Base-by-base conservation (phyloP, 2,113 vertebrate species). In the Colistium nudipinnis region DNA sequence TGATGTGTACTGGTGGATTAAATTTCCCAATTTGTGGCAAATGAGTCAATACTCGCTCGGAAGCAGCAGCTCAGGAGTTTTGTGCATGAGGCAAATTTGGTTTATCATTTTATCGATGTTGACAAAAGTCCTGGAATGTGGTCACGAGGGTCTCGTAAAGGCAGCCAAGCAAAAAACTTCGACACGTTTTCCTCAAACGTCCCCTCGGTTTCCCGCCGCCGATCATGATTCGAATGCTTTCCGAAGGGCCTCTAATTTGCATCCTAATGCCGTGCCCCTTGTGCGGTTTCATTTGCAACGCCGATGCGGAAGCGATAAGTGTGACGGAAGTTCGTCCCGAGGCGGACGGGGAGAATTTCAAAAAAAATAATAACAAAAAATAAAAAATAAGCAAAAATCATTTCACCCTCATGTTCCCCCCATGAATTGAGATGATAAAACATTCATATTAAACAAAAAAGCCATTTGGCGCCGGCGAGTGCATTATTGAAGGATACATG, bases 241-340 rank as follows among this genome's bases (percentile, higher is more conserved):
- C 74, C 82, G 76, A 84, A 79, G 86, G 43, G 81, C 87, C 86
- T 91, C 89, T 91, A 87, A 91, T 92, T 93, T 93, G 88, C 92
- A 90, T 90, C 85, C 79, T 78, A 85, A 89, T 88, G 88, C 80
- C 41, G 36, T 74, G 74, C 77, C 85, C n/a, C 87, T 90, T 92
- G 84, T 90, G 91, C 88, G 71, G 80, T 88, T 91, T 88, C 76
- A 93, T 92, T 90, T 90, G 87, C 81, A 88, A 76, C 76, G 81
- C 80, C 82, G 87, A 91, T 87, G 80, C 70, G 36, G 68, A 36
- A 36, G 47, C 63, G 76, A 88, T 85, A 87, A 86, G 73, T 87
- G 78, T 82, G 79, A 87, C 27, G 36, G 62, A 79, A 80, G 81
- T 86, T 88, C 76, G 82, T 87, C 78, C 84, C 65, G 48, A 69